Conservation (phyloP, 2,113 vertebrate species). For the Pedetes capensis region DNA sequence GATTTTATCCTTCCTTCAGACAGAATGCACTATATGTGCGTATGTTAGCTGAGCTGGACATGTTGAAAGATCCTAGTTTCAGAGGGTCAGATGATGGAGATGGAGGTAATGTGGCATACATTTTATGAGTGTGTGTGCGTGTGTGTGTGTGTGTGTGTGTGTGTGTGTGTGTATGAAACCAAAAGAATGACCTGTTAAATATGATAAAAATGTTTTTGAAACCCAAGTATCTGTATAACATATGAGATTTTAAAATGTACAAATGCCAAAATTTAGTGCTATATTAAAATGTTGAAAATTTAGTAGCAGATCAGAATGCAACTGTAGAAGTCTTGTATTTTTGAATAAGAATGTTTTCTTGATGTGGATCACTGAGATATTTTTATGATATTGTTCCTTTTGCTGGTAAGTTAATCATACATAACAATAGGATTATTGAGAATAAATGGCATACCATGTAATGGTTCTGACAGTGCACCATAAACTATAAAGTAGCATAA, state of each 20-base stretch:
- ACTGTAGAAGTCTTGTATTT: not conserved
- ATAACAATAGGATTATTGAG: not conserved
- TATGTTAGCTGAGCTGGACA: conserved; percentile 98
- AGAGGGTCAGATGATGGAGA: conserved; percentile 97
- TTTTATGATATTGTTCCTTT: conserved; percentile 25
- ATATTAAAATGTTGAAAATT: conserved; percentile 19
- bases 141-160: no score
- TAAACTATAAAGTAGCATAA: not conserved
- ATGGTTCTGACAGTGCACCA: not conserved
- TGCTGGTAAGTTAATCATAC: not conserved
- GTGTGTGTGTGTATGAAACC: not conserved
- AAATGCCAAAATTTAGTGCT: not conserved
- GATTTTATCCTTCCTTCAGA: conserved; percentile 96
- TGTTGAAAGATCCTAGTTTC: conserved; percentile 99
- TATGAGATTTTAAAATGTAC: not conserved
- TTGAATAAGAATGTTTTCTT: conserved; percentile 2
- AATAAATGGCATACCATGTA: not conserved
- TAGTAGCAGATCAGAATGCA: not conserved
- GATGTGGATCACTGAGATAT: not conserved
- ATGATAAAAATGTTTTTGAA: conserved; percentile 16
- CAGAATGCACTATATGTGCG: conserved; percentile 96
- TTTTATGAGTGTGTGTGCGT: not conserved
- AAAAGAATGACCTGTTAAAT: not conserved
- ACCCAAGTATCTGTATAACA: not conserved
- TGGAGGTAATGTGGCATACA: conserved; percentile 82